Conservation (phyloP, 2,113 vertebrate species). For the Nesoenas mayeri region DNA sequence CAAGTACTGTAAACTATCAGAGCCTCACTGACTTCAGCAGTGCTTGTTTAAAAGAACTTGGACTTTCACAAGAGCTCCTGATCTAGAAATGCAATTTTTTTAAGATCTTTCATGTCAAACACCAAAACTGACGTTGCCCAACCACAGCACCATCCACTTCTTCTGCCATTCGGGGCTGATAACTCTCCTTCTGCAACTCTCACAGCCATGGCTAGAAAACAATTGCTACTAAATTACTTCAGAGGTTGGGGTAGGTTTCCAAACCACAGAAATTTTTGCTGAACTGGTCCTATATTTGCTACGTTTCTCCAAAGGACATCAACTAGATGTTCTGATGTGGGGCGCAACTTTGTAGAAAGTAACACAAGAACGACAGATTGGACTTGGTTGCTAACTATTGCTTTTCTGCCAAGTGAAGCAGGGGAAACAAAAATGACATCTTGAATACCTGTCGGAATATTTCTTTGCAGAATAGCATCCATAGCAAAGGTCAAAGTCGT, state of each 20-base stretch:
- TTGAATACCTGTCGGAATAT: conserved; percentile 88
- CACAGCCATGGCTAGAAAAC: background rate
- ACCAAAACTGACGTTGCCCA: background rate
- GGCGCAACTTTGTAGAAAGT: background rate
- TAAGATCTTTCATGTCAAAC: background rate
- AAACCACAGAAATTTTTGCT: background rate
- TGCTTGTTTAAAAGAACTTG: background rate
- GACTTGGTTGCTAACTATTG: background rate
- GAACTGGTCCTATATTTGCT: background rate
- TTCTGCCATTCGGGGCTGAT: background rate
- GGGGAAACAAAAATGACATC: background rate
- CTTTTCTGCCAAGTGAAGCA: background rate
- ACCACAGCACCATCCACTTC: background rate
- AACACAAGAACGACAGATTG: background rate
- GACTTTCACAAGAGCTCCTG: background rate
- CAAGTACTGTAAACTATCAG: background rate
- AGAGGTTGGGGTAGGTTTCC: background rate
- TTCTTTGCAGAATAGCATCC: conserved; percentile 95
- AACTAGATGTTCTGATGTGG: background rate
- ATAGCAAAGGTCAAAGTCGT: conserved; percentile 97
- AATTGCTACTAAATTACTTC: background rate
- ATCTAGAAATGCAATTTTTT: background rate
- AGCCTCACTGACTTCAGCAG: background rate
- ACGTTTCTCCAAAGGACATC: background rate
- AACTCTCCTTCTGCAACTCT: background rate